Percentiles rank a stretch among this genome's conserved stretches.
These are phyloP conservation scores for Boloria euphrosyne DNA, from an alignment of 2,888 invertebrate species.

Conservation along the genomic window DNA sequence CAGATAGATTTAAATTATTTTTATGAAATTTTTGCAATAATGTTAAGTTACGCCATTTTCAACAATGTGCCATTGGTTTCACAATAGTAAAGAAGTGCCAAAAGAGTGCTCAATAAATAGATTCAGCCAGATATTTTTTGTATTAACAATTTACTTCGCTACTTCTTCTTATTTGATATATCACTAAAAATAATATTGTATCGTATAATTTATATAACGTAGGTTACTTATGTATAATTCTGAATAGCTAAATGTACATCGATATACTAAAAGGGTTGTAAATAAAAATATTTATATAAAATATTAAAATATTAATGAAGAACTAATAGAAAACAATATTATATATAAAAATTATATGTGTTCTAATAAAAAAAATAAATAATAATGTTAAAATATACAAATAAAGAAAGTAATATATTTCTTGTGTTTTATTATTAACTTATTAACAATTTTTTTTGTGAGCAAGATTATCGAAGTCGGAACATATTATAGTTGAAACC, in stretches of 20 bases:
- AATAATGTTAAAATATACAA: constrained; percentile 40
- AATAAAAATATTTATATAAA: constrained; percentile 43
- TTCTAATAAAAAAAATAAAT: constrained; percentile 39
- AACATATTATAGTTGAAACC: no score
- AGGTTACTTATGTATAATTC: constrained; percentile 11
- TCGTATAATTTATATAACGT: constrained; percentile 8
- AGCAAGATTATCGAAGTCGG: neutral
- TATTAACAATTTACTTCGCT: neutral
- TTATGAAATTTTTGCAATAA: no score
- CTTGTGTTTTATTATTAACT: constrained; percentile 22
- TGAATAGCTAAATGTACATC: constrained; percentile 29
- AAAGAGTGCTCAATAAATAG: constrained; percentile 9
- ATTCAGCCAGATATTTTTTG: neutral
- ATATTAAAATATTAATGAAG: constrained; percentile 33
- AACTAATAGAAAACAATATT: constrained; percentile 36
- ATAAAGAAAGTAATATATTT: constrained; percentile 35
- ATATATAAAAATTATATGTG: constrained; percentile 36
- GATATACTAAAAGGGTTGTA: constrained; percentile 39
- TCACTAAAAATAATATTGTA: constrained; percentile 1
- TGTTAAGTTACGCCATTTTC: neutral
- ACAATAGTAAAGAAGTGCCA: constrained; percentile 5
- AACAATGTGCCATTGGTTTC: neutral
- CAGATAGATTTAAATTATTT: no score
- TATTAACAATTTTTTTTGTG: no score
- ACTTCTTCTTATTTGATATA: neutral